phyloP scores from a whole-genome alignment of 2,888 invertebrate species.

The Sinhomidia bicolor region DNA sequence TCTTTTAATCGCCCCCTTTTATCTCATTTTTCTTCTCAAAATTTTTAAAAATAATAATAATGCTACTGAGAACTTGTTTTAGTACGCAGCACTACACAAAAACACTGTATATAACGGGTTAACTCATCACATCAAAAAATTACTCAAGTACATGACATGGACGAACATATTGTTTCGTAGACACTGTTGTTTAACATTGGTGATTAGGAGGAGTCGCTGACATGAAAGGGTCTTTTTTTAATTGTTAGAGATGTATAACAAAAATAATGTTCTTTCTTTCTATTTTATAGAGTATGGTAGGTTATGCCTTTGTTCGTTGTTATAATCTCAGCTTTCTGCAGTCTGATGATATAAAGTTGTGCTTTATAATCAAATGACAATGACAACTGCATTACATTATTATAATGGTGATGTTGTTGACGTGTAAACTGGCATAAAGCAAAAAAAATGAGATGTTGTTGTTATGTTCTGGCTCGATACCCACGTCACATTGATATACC shows the following conservation, averaged over 20 bases:
- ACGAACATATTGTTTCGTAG: not conserved
- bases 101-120: slow-evolving; percentile 47
- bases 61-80: slow-evolving; percentile 17
- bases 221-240: slow-evolving; percentile 10
- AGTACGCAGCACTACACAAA: not conserved
- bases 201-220: not conserved
- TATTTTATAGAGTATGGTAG: not conserved
- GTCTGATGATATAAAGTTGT: slow-evolving; percentile 7
- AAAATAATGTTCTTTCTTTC: slow-evolving; percentile 33
- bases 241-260: not conserved
- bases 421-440: not conserved
- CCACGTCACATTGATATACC: not conserved
- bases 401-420: slow-evolving; percentile 15
- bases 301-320: slow-evolving; percentile 29
- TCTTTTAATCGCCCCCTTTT: slow-evolving; percentile 49
- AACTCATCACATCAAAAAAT: slow-evolving; percentile 42
- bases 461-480: slow-evolving; percentile 17
- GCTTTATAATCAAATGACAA: slow-evolving; percentile 33
- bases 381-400: not conserved
- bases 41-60: slow-evolving; percentile 1
- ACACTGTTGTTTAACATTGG: slow-evolving; percentile 9
- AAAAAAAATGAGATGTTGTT: not conserved
- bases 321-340: not conserved
- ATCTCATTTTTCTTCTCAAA: slow-evolving; percentile 16
- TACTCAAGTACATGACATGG: not conserved